A percentile compares a stretch with the other conserved stretches of the same genome.
These are phyloP conservation scores for Notechis scutatus DNA, from an alignment of 2,113 vertebrate genomes.

Conservation along the genomic window DNA sequence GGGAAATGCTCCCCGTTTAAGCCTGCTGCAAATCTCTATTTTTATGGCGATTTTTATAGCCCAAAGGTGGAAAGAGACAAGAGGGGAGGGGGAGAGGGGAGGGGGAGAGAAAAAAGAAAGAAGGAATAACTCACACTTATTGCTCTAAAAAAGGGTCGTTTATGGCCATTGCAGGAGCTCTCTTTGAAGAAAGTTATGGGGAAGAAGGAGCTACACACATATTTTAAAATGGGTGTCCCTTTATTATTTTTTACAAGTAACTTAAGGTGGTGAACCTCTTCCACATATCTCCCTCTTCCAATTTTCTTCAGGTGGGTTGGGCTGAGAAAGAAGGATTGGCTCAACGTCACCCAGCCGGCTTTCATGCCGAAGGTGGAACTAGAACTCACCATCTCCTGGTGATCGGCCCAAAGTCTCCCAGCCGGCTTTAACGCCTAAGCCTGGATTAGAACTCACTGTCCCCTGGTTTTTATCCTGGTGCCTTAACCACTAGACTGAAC, in stretches of 20 bases:
- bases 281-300: background rate
- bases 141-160: background rate
- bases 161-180: background rate
- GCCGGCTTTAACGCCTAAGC: background rate
- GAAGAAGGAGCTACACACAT: too few species aligned
- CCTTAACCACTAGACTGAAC: background rate
- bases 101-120: background rate
- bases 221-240: too few species aligned
- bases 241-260: background rate
- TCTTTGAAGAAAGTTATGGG: background rate
- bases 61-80: slow-evolving; percentile 1
- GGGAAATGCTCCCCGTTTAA: slow-evolving; percentile 27
- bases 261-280: background rate
- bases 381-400: background rate
- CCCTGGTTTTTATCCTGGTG: background rate
- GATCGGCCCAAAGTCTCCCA: too few species aligned
- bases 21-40: slow-evolving; percentile 35
- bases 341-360: background rate
- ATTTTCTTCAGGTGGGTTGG: background rate
- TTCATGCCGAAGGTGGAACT: background rate
- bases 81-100: background rate
- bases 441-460: background rate
- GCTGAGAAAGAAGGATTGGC: too few species aligned
- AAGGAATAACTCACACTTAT: slow-evolving; percentile 16
- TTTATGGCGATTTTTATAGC: slow-evolving; percentile 49